Base-by-base conservation (phyloP, 2,797 vertebrate species). In the Oophaga sylvatica region DNA sequence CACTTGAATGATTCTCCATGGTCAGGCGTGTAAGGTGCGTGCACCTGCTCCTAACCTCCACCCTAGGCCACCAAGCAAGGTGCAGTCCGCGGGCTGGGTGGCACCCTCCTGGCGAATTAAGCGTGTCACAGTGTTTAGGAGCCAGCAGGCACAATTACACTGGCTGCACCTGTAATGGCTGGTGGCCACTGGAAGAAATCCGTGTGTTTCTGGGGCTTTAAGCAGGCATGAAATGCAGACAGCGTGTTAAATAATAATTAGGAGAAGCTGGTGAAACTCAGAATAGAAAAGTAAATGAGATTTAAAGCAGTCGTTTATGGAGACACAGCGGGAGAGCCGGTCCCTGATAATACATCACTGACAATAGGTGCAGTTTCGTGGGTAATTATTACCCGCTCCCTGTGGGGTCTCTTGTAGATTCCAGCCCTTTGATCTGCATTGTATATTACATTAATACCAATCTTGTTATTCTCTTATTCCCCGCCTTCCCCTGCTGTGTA, bases 181-280 rank as follows among this genome's bases (percentile, higher is more conserved):
- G 80, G 10, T 45, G 45, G 15, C 19, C 71, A 0, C 35, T 84
- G 83, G n/a, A 85, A 78, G 29, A n/a, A 22, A 63, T 20, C n/a
- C 1, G 60, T 65, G n/a, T 48, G 5, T 75, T 62, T 56, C n/a
- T 77, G 62, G 35, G 20, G 22, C 16, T 26, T 67, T 67, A 85
- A 85, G 83, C 31, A 48, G 83, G 59, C 83, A 85, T 85, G 83
- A 85, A 85, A 85, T 85, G 83, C 59, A 56, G 73, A 63, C 59
- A 48, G 41, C 29, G n/a, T 29, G 75, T 77, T 77, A 85, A 65
- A 65, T 85, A 65, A 85, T 85, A 85, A 78, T 78, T 85, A 85
- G 45, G 70, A 84, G 41, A 48, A 77, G 45, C 83, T 6, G 31
- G 41, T 22, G 60, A 85, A 85, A 85, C 73, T 29, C 13, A 12